A percentile compares a stretch with the other conserved stretches of the same genome.
phyloP scores from a whole-genome alignment of 2,113 vertebrate species.

The Scomber colias region DNA sequence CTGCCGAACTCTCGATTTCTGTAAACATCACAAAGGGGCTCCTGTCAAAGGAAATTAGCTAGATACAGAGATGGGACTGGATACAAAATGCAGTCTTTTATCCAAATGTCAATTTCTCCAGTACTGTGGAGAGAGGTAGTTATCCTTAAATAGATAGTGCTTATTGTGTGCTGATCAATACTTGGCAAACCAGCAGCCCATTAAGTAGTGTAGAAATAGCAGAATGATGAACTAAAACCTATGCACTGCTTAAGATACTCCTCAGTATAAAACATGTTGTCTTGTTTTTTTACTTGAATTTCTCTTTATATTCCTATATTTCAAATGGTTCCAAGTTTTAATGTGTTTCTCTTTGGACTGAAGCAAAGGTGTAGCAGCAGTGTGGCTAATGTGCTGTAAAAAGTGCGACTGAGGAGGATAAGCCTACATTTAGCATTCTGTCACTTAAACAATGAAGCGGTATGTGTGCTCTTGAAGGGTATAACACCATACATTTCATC shows the following conservation, averaged over 20 bases:
- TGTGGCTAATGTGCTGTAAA: background rate
- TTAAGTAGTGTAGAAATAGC: conserved; percentile 29
- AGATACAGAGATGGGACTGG: background rate
- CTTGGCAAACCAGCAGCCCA: conserved; percentile 49
- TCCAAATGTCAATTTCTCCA: conserved; percentile 55
- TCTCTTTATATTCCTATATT: background rate
- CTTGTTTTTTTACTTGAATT: background rate
- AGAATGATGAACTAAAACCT: conserved; percentile 31
- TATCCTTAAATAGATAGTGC: conserved; percentile 53
- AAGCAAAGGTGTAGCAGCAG: background rate
- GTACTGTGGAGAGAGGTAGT: conserved; percentile 38
- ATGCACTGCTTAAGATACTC: conserved; percentile 9
- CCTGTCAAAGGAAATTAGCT: conserved; percentile 29
- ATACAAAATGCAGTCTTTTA: conserved; percentile 50
- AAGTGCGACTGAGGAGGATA: background rate
- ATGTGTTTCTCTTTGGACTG: background rate
- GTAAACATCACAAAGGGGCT: conserved; percentile 3
- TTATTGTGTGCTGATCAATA: conserved; percentile 66
- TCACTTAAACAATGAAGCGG: conserved; percentile 43
- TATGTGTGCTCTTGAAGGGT: conserved; percentile 59
- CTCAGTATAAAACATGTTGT: conserved; percentile 1
- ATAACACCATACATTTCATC: conserved; percentile 37
- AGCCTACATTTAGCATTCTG: background rate
- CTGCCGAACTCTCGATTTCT: background rate
- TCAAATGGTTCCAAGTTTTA: background rate